These are phyloP conservation scores for Dromiciops gliroides DNA, from an alignment of 2,113 vertebrate species.

Conservation along the genomic window DNA sequence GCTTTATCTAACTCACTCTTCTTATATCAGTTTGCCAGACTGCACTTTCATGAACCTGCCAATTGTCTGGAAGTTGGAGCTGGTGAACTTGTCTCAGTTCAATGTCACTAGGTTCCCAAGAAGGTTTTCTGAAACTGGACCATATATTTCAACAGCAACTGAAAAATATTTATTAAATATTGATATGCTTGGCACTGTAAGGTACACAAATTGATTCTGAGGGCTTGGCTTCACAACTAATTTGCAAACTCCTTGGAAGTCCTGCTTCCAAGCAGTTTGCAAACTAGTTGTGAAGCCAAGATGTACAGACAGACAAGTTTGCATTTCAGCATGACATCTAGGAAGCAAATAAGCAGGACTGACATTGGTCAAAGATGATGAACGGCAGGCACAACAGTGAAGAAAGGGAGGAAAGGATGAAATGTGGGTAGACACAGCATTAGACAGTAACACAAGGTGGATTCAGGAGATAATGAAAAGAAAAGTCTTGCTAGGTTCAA, in stretches of 20 bases:
- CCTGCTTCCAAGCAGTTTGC: not conserved
- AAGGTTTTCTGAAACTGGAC: not conserved
- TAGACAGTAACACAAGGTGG: not conserved
- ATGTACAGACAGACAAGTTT: not conserved
- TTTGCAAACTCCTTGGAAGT: too few species aligned
- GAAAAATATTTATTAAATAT: not conserved
- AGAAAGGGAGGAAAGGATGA: not conserved
- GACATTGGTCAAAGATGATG: not conserved
- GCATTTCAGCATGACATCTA: not conserved
- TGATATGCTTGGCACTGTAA: not conserved
- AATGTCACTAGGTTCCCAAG: not conserved
- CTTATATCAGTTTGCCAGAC: not conserved
- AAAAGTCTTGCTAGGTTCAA: not conserved
- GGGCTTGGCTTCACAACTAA: too few species aligned
- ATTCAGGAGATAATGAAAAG: not conserved
- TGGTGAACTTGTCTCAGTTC: not conserved
- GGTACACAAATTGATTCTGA: not conserved
- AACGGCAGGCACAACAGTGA: not conserved
- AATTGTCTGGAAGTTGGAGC: not conserved
- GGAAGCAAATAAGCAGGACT: not conserved
- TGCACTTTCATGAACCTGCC: not conserved
- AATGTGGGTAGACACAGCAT: not conserved
- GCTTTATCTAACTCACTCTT: slow-evolving; percentile 29
- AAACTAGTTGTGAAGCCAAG: not conserved
- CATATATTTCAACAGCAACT: not conserved